These are phyloP conservation scores for Valencia hispanica DNA, from an alignment of 2,797 vertebrate genomes.

Conservation along the genomic window DNA sequence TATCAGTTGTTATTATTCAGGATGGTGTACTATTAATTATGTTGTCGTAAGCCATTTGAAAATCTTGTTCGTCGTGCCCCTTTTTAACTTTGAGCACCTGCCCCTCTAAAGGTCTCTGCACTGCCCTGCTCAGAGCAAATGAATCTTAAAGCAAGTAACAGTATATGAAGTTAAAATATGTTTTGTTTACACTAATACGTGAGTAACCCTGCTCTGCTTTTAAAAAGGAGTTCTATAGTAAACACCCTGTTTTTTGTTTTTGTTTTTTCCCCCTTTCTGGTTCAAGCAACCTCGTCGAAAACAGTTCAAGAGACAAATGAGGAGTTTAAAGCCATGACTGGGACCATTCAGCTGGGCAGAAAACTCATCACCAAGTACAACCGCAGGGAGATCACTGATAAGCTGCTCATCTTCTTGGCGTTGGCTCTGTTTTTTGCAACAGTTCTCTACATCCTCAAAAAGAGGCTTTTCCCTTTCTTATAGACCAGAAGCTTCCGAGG, in stretches of 20 bases:
- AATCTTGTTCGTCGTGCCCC: too few species aligned
- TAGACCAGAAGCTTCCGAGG: constrained; percentile 60
- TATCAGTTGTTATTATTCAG: too few species aligned
- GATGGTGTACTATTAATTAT: too few species aligned
- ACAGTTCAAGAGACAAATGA: constrained; percentile 95
- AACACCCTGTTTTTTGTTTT: background rate
- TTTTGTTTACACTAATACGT: background rate
- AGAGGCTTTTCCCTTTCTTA: constrained; percentile 94
- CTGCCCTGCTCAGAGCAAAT: too few species aligned
- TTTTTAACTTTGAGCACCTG: too few species aligned
- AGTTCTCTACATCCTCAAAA: constrained; percentile 96
- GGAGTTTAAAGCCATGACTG: constrained; percentile 97
- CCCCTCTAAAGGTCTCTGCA: too few species aligned
- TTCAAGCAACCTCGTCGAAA: constrained; percentile 88
- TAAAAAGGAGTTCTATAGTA: background rate
- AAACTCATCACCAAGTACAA: constrained; percentile 99
- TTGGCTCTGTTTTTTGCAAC: constrained; percentile 94
- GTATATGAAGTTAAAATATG: background rate
- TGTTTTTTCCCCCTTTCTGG: constrained; percentile 19
- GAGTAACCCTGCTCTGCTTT: background rate
- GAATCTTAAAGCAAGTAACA: background rate
- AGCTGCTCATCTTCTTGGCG: constrained; percentile 95
- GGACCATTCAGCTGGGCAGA: constrained; percentile 93
- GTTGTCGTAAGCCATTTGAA: too few species aligned
- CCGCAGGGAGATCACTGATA: constrained; percentile 94